These are phyloP conservation scores for Geotrypetes seraphini DNA, from an alignment of 2,797 vertebrate genomes.

Conservation along the genomic window DNA sequence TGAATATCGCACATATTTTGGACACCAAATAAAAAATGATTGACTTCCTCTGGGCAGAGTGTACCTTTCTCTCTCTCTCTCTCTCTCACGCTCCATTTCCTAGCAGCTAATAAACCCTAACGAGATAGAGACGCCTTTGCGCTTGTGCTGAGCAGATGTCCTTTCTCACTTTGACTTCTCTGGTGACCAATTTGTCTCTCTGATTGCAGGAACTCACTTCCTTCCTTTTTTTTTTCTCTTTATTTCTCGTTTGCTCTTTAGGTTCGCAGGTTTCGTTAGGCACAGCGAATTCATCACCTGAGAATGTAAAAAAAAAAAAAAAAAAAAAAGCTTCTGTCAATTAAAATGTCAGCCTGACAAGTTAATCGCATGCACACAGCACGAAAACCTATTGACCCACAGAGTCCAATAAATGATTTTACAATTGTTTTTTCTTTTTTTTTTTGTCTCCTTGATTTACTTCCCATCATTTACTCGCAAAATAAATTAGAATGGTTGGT, in stretches of 20 bases:
- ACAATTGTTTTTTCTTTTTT: background rate
- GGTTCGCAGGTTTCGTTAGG: slow-evolving; percentile 4
- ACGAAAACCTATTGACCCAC: background rate
- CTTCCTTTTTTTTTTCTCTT: background rate
- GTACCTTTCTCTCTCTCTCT: no score
- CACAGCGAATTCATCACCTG: background rate
- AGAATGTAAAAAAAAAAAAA: background rate
- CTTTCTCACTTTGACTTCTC: slow-evolving; percentile 16
- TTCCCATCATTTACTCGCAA: background rate
- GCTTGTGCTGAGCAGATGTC: slow-evolving; percentile 13
- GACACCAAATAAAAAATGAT: slow-evolving; percentile 18
- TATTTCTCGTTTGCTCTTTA: background rate
- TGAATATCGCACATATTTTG: slow-evolving; percentile 4
- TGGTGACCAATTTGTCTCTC: slow-evolving; percentile 13
- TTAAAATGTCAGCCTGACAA: slow-evolving; percentile 14
- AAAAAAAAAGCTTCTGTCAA: background rate
- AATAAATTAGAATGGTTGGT: background rate
- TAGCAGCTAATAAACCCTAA: slow-evolving; percentile 27
- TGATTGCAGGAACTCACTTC: background rate
- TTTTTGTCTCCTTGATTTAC: background rate
- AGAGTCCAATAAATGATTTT: slow-evolving; percentile 2
- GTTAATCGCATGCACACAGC: background rate
- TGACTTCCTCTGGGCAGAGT: slow-evolving; percentile 19
- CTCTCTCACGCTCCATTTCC: slow-evolving; percentile 22
- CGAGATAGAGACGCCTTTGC: slow-evolving; percentile 8